phyloP scores from a whole-genome alignment of 1,140 invertebrate genomes.

The Palaemon carinicauda region DNA sequence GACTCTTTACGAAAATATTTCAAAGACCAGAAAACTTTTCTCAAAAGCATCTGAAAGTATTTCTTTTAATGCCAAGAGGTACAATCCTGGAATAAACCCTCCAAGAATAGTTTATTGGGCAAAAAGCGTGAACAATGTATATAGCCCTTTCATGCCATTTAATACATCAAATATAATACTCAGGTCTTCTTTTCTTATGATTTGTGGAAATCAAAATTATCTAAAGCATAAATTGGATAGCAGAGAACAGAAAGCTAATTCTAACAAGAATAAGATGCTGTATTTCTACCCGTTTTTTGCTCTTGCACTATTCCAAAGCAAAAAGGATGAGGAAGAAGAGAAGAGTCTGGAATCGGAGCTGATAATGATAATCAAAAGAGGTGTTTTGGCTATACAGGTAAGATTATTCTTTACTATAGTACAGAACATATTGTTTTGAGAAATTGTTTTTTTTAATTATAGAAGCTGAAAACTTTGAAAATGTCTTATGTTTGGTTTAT shows the following conservation, averaged over 20 bases:
- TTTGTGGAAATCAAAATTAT: no score
- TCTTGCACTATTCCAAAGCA: slow-evolving; percentile 15
- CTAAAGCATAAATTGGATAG: neutral
- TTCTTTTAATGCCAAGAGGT: no score
- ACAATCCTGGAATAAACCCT: no score
- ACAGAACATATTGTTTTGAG: neutral
- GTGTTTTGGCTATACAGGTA: slow-evolving; percentile 43
- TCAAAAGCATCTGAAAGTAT: no score
- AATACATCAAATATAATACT: no score
- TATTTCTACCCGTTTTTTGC: neutral
- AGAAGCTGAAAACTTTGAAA: neutral
- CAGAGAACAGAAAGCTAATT: neutral
- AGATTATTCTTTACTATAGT: neutral
- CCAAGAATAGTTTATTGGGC: no score
- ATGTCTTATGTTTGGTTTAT: neutral
- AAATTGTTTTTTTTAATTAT: no score
- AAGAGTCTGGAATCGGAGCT: slow-evolving; percentile 38
- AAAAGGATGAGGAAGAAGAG: slow-evolving; percentile 11
- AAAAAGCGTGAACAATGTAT: no score
- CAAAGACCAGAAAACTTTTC: no score
- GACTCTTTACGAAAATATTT: no score
- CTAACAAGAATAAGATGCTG: neutral
- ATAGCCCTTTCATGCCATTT: no score
- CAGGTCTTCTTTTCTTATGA: no score
- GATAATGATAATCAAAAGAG: slow-evolving; percentile 47